A percentile compares a stretch with the other conserved stretches of the same genome.
Evolutionary conservation across 2,113 vertebrate species (phyloP).

Genomic region (Plotosus lineatus): DNA sequence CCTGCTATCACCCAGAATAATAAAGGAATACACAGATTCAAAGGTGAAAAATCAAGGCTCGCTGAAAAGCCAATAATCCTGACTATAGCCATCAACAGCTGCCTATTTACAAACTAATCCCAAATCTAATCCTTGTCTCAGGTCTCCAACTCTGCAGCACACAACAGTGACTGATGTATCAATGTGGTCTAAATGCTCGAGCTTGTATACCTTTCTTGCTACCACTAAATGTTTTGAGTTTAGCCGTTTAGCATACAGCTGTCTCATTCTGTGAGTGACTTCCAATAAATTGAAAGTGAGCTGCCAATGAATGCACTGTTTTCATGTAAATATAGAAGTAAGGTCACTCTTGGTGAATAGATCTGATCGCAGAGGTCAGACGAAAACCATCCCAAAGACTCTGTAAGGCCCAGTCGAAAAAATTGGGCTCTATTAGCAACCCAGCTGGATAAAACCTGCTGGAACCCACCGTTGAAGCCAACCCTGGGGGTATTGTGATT

Average conservation of each 20-base stretch:
- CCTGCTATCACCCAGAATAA: constrained; percentile 15
- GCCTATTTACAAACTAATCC: not conserved
- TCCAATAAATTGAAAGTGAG: not conserved
- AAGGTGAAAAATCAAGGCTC: constrained; percentile 1
- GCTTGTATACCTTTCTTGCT: not conserved
- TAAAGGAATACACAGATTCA: not conserved
- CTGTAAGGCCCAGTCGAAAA: not conserved
- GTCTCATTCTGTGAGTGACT: not conserved
- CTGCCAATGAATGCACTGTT: not conserved
- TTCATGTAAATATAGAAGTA: not conserved
- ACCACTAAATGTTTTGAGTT: not conserved
- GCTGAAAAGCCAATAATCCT: constrained; percentile 32
- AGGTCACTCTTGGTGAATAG: not conserved
- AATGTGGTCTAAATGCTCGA: not conserved
- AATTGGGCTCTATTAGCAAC: not conserved
- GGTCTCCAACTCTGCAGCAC: constrained; percentile 13
- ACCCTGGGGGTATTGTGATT: not conserved
- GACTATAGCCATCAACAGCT: constrained; percentile 32
- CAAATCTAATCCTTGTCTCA: constrained; percentile 23
- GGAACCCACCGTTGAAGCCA: not conserved
- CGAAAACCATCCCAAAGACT: not conserved
- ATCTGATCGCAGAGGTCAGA: not conserved
- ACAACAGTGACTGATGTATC: not conserved
- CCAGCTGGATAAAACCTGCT: not conserved
- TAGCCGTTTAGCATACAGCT: not conserved